A percentile compares a stretch with the other conserved stretches of the same genome.
Conservation (phyloP, 2,797 vertebrate genomes). For the Botia kubotai region DNA sequence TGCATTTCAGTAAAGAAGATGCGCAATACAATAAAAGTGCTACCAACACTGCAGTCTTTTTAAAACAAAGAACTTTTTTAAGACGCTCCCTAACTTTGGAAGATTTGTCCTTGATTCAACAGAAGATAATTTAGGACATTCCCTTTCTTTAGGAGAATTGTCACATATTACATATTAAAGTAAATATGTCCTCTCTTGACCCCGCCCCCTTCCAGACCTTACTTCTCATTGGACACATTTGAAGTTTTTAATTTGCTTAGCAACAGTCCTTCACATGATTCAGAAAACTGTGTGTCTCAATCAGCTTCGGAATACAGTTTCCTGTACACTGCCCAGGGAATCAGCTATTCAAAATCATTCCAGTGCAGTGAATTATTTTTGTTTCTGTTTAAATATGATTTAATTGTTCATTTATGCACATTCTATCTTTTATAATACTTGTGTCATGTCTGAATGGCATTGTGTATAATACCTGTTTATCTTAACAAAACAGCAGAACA, state of each 20-base stretch:
- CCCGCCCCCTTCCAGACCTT: conserved; percentile 3
- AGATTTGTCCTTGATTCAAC: conserved; percentile 44
- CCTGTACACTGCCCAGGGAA: background rate
- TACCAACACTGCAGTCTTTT: conserved; percentile 50
- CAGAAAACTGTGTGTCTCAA: conserved; percentile 4
- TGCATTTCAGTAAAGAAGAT: conserved; percentile 44
- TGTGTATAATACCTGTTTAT: background rate
- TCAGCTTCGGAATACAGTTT: background rate
- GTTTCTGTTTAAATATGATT: background rate
- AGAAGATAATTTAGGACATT: conserved; percentile 25
- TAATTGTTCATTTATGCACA: background rate
- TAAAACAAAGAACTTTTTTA: conserved; percentile 54
- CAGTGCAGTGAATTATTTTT: too few relatives aligned
- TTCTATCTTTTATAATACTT: background rate
- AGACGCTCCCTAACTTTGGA: conserved; percentile 48
- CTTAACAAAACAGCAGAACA: background rate
- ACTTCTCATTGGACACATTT: background rate
- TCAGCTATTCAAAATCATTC: background rate
- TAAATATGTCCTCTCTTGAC: conserved; percentile 31
- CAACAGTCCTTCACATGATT: conserved; percentile 42
- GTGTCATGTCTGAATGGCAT: background rate
- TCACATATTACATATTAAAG: conserved; percentile 14
- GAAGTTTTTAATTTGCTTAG: conserved; percentile 32
- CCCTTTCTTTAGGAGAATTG: conserved; percentile 12
- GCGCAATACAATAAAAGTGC: conserved; percentile 38